Conservation (phyloP, 2,888 invertebrate genomes). For the Rhorus exstirpatorius region DNA sequence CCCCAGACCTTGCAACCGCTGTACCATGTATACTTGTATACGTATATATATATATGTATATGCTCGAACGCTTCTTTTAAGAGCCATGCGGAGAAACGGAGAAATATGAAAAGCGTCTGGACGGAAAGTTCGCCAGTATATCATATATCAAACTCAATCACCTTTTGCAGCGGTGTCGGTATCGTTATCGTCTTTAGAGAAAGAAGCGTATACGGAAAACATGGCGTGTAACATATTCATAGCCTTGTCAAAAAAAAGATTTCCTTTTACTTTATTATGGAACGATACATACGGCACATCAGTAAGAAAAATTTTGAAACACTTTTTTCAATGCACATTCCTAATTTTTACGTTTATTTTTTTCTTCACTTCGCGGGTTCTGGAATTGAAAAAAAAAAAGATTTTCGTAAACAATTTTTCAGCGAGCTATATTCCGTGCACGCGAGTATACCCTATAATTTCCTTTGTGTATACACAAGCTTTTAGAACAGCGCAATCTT, state of each 20-base stretch:
- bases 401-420: no score
- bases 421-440: no score
- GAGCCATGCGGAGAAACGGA: conserved; percentile 21
- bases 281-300: no score
- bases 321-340: no score
- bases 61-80: conserved; percentile 52
- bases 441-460: neutral
- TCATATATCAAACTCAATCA: conserved; percentile 43
- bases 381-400: no score
- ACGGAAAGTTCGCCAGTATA: conserved; percentile 39
- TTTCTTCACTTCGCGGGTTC: no score
- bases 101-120: conserved; percentile 54
- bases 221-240: neutral
- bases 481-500: neutral
- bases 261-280: no score
- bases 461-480: neutral
- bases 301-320: no score
- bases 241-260: no score
- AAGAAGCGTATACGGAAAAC: conserved; percentile 7
- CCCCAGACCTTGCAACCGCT: neutral
- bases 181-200: conserved; percentile 6
- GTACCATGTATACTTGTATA: neutral
- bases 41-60: no score
- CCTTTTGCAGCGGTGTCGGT: conserved; percentile 2
- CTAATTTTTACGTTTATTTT: no score